These are phyloP conservation scores for Lycophotia porphyrea DNA, from an alignment of 2,888 invertebrate species.

Conservation along the genomic window DNA sequence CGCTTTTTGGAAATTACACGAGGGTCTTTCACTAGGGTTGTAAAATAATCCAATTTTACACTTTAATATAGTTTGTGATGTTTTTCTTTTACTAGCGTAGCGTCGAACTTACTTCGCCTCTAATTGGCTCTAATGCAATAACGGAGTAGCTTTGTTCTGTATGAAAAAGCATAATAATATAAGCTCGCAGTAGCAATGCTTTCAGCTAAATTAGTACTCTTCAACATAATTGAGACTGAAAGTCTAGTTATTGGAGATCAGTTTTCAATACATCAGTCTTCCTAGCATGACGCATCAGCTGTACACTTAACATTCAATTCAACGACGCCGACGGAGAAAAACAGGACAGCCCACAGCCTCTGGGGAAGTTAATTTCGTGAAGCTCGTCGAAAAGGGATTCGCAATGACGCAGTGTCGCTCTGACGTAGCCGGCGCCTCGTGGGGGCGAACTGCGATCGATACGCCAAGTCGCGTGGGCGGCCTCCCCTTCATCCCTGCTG, in stretches of 20 bases:
- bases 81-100: conserved; percentile 5
- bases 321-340: conserved; percentile 8
- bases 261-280: neutral
- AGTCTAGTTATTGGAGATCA: neutral
- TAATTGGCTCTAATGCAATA: conserved; percentile 24
- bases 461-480: conserved; percentile 81
- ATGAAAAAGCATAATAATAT: conserved; percentile 6
- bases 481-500: conserved; percentile 75
- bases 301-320: conserved; percentile 29
- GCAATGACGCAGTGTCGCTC: conserved; percentile 82
- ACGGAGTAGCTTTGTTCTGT: conserved; percentile 12
- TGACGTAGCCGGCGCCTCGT: conserved; percentile 83
- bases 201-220: conserved; percentile 5
- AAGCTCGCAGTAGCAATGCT: conserved; percentile 12
- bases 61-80: conserved; percentile 21
- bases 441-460: conserved; percentile 87
- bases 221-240: conserved; percentile 6
- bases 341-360: conserved; percentile 59
- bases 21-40: conserved; percentile 9
- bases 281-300: neutral
- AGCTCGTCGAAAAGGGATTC: conserved; percentile 73
- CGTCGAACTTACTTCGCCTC: conserved; percentile 7
- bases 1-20: conserved; percentile 34
- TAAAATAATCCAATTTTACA: conserved; percentile 21
- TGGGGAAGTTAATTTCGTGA: conserved; percentile 71